Evolutionary conservation across 2,888 invertebrate genomes (phyloP).

Genomic region (Megaustenia siamemsis): DNA sequence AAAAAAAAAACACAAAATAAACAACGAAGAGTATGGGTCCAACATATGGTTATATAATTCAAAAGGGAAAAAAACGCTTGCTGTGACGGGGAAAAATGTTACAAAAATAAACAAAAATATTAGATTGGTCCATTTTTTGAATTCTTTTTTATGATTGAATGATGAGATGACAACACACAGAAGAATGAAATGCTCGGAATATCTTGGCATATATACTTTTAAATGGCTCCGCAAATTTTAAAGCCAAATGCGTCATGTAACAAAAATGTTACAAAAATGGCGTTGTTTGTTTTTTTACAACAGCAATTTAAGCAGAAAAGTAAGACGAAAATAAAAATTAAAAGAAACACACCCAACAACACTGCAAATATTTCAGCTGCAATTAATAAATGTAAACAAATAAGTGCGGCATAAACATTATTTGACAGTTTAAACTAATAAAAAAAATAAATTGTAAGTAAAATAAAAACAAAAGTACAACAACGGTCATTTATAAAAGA

Average conservation of each 20-base stretch:
- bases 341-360: conserved; percentile 18
- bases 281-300: conserved; percentile 9
- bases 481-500: too few species aligned
- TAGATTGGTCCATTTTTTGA: conserved; percentile 42
- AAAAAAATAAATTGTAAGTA: too few species aligned
- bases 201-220: background rate
- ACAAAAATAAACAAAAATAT: conserved; percentile 21
- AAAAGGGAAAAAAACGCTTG: conserved; percentile 1
- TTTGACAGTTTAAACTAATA: too few species aligned
- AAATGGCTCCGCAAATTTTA: conserved; percentile 16
- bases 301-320: background rate
- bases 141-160: conserved; percentile 5
- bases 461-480: too few species aligned
- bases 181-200: conserved; percentile 44
- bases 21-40: background rate
- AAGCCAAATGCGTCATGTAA: conserved; percentile 19
- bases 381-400: background rate
- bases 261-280: conserved; percentile 17
- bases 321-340: background rate
- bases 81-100: background rate
- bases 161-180: conserved; percentile 19
- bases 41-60: conserved; percentile 21
- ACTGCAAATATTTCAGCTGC: background rate
- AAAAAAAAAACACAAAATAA: background rate
- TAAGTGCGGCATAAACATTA: background rate